phyloP scores from a whole-genome alignment of 2,113 vertebrate species.

The Addax nasomaculatus region DNA sequence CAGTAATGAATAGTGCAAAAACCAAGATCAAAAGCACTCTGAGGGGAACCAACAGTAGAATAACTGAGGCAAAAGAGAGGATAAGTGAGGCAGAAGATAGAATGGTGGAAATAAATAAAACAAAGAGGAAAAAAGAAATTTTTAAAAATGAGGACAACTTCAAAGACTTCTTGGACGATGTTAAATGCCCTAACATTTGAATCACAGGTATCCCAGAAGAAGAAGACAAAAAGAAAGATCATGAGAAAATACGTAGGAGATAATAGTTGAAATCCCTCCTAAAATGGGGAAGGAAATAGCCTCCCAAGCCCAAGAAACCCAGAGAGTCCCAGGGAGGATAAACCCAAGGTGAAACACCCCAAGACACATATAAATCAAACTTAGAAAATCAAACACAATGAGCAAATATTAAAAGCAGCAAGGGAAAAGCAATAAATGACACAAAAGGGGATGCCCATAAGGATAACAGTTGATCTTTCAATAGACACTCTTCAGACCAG shows the following conservation, averaged over 20 bases:
- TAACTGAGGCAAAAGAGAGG: not conserved
- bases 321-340: not conserved
- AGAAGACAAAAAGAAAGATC: not conserved
- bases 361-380: no score
- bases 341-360: not conserved
- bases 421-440: not conserved
- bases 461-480: not conserved
- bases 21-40: not conserved
- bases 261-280: not conserved
- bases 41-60: not conserved
- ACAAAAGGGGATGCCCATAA: not conserved
- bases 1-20: not conserved
- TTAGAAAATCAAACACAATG: no score
- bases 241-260: not conserved
- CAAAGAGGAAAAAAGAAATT: not conserved
- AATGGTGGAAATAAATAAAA: not conserved
- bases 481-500: not conserved
- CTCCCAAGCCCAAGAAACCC: not conserved
- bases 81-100: accelerated
- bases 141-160: not conserved
- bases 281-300: not conserved
- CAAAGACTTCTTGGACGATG: not conserved
- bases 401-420: not conserved
- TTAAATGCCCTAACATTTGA: not conserved
- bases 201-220: not conserved